Evolutionary conservation across 2,888 invertebrate genomes (phyloP).

Genomic region (Metopia argyrocephala): DNA sequence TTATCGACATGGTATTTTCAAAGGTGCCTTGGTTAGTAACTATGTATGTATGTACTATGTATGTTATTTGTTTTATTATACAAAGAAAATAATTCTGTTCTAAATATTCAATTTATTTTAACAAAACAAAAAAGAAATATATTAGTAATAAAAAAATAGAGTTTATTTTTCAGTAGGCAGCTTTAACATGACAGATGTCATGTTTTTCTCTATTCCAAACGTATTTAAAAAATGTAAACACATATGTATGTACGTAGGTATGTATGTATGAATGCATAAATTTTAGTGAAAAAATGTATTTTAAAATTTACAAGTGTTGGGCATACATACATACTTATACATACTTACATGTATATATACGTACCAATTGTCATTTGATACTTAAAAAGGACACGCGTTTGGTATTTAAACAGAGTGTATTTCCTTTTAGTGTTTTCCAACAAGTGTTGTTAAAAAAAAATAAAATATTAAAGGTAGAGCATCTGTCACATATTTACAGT

Average conservation of each 20-base stretch:
- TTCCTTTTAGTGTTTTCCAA: slow-evolving; percentile 54
- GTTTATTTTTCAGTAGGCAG: slow-evolving; percentile 5
- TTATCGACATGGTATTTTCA: background rate
- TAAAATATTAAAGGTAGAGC: slow-evolving; percentile 48
- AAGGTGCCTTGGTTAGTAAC: background rate
- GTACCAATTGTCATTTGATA: slow-evolving; percentile 61
- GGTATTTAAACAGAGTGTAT: slow-evolving; percentile 37
- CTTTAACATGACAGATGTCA: slow-evolving; percentile 43
- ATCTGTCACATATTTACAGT: slow-evolving; percentile 48
- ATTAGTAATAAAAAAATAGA: background rate
- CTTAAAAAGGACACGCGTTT: slow-evolving; percentile 55
- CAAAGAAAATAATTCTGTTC: background rate
- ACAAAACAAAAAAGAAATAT: background rate
- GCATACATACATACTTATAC: no score
- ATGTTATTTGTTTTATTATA: background rate
- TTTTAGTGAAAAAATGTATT: slow-evolving; percentile 6
- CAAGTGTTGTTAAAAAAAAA: slow-evolving; percentile 40
- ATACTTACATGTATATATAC: no score
- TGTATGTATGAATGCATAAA: no score
- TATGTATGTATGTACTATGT: background rate
- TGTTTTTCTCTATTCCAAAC: no score
- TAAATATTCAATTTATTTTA: background rate
- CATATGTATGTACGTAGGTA: no score
- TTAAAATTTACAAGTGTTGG: slow-evolving; percentile 32
- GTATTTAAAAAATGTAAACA: no score